Evolutionary conservation across 2,797 vertebrate genomes (phyloP), one percentile per base, ranked within the genome.

Genomic region (Eulemur coronatus): DNA sequence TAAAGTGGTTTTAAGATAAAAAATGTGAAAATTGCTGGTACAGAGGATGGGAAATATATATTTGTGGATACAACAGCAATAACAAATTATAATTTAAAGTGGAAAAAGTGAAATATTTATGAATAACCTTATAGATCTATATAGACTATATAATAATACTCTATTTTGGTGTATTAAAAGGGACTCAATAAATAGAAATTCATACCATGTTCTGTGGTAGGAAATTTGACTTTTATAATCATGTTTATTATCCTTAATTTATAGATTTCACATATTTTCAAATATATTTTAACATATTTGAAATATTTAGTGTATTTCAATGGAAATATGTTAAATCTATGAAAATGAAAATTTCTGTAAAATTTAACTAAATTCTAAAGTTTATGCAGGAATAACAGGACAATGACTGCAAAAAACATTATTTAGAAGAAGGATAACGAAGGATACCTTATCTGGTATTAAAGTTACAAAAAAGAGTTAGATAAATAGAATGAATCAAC

Each of bases 1-100:
- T 48, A 90, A 70, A 93, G 5, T 86, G 35, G 24, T 70, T 96
- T 94, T 87, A 33, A 87, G 30, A n/a, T 84, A 30, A 79, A 93
- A 89, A 50, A n/a, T 41, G 70, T 79, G 30, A 91, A 67, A 69
- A 22, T 35, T 80, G 10, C 73, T 82, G 59, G 11, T 76, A 18
- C 67, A 82, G 80, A 93, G n/a, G 73, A 85, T 41, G 5, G 43
- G 28, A n/a, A 79, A 59, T 46, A 30, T 28, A 7, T 35, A 43
- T 35, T 75, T 95, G n/a, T 80, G 1, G 78, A 57, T 70, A 28
- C 5, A 70, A 41, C 0, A 55, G 63, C 26, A 41, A 33, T 78
- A 75, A 69, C 12, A 38, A 81, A n/a, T 84, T 80, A 65, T 43
- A 61, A 94, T 86, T 80, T 75, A 87, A 93, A 94, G n/a, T 70